These are phyloP conservation scores for Sebastes ruberrimus DNA, from an alignment of 2,797 vertebrate species.

Conservation along the genomic window DNA sequence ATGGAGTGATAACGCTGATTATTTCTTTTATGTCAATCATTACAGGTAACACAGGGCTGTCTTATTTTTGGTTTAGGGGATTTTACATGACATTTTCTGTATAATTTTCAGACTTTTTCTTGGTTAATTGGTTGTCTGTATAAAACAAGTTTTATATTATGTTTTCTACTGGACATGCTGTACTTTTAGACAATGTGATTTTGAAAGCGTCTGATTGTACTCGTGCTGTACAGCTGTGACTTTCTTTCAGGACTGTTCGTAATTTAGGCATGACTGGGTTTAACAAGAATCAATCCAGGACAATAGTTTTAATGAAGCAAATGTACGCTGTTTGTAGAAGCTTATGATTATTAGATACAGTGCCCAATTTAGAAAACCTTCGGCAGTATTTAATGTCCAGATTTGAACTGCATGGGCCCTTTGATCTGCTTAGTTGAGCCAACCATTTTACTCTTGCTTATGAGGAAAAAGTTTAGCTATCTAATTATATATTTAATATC, in stretches of 20 bases:
- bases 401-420: slow-evolving; percentile 11
- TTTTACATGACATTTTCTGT: slow-evolving; percentile 4
- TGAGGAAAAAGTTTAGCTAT: slow-evolving; percentile 15
- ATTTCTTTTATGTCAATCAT: background rate
- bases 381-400: background rate
- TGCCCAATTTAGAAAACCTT: background rate
- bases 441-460: slow-evolving; percentile 20
- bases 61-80: slow-evolving; percentile 5
- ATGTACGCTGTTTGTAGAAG: slow-evolving; percentile 4
- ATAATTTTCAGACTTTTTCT: slow-evolving; percentile 13
- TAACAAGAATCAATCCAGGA: background rate
- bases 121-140: slow-evolving; percentile 12
- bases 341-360: background rate
- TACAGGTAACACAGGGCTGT: background rate
- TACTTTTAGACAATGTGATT: slow-evolving; percentile 40
- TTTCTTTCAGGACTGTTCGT: slow-evolving; percentile 14
- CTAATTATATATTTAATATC: slow-evolving; percentile 20
- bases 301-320: background rate
- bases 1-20: background rate
- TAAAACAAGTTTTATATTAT: slow-evolving; percentile 26
- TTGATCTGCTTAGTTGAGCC: slow-evolving; percentile 64
- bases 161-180: slow-evolving; percentile 32
- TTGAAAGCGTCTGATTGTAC: background rate
- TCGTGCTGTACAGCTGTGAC: slow-evolving; percentile 6
- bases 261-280: slow-evolving; percentile 9